Percentiles rank a stretch among this genome's conserved stretches.
Evolutionary conservation across 2,113 vertebrate genomes (phyloP).

Genomic region (Hyla sarda): DNA sequence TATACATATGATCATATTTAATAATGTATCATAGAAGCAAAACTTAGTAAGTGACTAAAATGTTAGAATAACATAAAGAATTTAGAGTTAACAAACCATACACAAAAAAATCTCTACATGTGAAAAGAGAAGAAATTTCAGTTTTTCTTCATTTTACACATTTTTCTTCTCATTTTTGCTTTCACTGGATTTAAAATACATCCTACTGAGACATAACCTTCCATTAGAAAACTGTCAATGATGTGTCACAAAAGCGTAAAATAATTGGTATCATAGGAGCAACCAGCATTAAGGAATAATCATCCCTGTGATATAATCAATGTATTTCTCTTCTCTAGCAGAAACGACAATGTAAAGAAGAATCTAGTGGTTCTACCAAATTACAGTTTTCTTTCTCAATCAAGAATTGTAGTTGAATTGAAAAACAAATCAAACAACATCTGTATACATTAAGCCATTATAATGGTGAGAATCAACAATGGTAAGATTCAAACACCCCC

Average conservation of each 20-base stretch:
- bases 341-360: slow-evolving; percentile 58
- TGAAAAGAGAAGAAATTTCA: background rate
- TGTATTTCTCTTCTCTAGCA: slow-evolving; percentile 48
- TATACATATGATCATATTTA: too few relatives aligned
- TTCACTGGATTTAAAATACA: slow-evolving; percentile 63
- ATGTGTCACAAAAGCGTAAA: slow-evolving; percentile 67
- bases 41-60: too few relatives aligned
- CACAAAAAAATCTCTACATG: background rate
- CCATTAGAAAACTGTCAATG: slow-evolving; percentile 63
- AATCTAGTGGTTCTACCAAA: slow-evolving; percentile 47
- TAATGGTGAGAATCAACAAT: slow-evolving; percentile 27
- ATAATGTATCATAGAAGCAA: too few relatives aligned
- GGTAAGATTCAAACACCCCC: too few relatives aligned
- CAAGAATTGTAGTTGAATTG: slow-evolving; percentile 28
- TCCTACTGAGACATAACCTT: slow-evolving; percentile 73
- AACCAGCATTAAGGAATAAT: slow-evolving; percentile 65
- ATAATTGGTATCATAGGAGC: slow-evolving; percentile 71
- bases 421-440: slow-evolving; percentile 35
- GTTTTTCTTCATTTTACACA: slow-evolving; percentile 16
- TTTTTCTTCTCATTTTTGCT: slow-evolving; percentile 60
- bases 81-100: too few relatives aligned
- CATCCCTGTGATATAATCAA: slow-evolving; percentile 69
- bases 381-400: slow-evolving; percentile 35
- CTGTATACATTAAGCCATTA: slow-evolving; percentile 12
- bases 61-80: too few relatives aligned